phyloP scores from a whole-genome alignment of 2,797 vertebrate species.

The Rallus crepitans region DNA sequence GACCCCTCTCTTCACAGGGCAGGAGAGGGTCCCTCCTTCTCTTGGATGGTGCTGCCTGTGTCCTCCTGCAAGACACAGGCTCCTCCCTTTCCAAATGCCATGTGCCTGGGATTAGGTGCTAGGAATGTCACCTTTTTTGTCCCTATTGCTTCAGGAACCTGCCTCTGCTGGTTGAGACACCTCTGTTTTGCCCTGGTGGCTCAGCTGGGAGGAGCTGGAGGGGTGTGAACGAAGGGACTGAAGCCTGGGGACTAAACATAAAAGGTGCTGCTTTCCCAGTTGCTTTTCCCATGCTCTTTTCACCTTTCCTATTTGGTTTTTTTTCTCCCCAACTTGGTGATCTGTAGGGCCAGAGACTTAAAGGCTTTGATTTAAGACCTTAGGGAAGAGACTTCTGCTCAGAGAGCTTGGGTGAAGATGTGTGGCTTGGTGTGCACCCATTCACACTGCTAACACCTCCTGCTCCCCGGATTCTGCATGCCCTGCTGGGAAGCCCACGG shows the following conservation, averaged over 20 bases:
- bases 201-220: background rate
- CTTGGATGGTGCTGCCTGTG: background rate
- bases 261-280: background rate
- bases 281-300: background rate
- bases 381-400: background rate
- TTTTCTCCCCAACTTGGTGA: background rate
- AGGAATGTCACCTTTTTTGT: background rate
- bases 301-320: background rate
- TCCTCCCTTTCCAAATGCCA: background rate
- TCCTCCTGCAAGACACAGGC: background rate
- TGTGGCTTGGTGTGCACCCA: background rate
- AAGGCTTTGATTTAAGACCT: background rate
- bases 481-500: rapidly evolving
- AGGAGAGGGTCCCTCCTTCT: background rate
- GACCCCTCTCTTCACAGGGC: background rate
- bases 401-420: background rate
- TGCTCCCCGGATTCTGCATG: background rate
- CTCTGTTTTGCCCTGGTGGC: background rate
- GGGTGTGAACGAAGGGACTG: background rate
- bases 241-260: background rate
- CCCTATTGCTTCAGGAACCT: background rate
- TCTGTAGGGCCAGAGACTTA: background rate
- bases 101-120: background rate
- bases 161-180: background rate
- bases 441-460: background rate